Evolutionary conservation across 2,797 vertebrate species (phyloP), one percentile per base, ranked within the genome.

Genomic region (Sphaeramia orbicularis): DNA sequence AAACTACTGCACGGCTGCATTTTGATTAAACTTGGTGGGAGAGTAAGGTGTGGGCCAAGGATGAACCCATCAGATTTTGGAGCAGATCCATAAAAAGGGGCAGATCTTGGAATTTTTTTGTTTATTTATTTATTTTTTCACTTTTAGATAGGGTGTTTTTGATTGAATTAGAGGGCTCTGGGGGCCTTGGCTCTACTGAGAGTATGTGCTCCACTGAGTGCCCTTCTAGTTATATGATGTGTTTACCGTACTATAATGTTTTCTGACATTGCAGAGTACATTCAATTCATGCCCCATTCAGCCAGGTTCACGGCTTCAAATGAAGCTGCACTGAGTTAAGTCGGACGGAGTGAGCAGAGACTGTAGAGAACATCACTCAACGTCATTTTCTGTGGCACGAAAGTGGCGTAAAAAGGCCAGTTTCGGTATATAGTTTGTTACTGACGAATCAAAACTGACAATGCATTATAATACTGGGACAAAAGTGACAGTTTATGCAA

Each of bases 41-140:
- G 55, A 44, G 41, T 40, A 36, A 42, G 42, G 44, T 44, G 44
- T 58, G 55, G 42, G 24, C 41, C 44, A 58, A 58, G 55, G 55
- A 35, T 58, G 55, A 58, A 58, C 41, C 55, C 44, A 58, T 58
- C 44, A 44, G 15, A 58, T 42, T 45, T 58, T 45, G 55, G 32
- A 35, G 32, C 42, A 58, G 55, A 58, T 58, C 42, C 30, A 45
- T 35, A 45, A 58, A 58, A 35, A 35, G 16, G 55, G n/a, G 18
- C 14, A 41, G 15, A 32, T 24, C 27, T 30, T 43, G 24, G 40
- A 35, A 35, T 35, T 35, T 35, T 15, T n/a, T 12, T 27, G 24
- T 27, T 27, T 27, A 27, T 27, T 27, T 27, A 27, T 27, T 27
- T 44, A 16, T 38, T 57, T 57, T 42, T 15, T 35, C 32, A 35